phyloP scores from a whole-genome alignment of 2,113 vertebrate species.

The Chunga burmeisteri region DNA sequence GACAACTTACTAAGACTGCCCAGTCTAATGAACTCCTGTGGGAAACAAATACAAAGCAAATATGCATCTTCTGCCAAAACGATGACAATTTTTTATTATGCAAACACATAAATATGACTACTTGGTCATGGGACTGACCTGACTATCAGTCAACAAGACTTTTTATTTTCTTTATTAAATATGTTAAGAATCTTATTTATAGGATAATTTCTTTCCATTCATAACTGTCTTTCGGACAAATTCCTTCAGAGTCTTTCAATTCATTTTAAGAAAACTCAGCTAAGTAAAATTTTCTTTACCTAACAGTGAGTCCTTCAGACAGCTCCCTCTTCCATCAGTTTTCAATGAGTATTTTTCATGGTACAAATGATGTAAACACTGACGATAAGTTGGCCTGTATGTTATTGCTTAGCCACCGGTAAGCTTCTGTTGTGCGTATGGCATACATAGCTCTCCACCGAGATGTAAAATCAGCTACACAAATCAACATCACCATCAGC shows the following conservation, averaged over 20 bases:
- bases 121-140: background rate
- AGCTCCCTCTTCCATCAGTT: background rate
- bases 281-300: background rate
- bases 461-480: background rate
- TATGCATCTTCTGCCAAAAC: background rate
- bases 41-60: constrained; percentile 17
- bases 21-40: constrained; percentile 95
- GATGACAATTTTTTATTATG: background rate
- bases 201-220: background rate
- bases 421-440: background rate
- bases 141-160: background rate
- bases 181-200: background rate
- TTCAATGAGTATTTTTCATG: background rate
- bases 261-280: background rate
- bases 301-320: background rate
- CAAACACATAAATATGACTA: background rate
- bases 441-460: background rate
- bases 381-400: background rate
- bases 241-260: background rate
- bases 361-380: background rate
- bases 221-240: background rate
- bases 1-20: constrained; percentile 98
- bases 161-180: background rate
- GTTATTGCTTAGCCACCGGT: background rate
- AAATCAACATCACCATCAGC: background rate